Percentiles rank a stretch among this genome's conserved stretches.
These are phyloP conservation scores for Morpho helenor DNA, from an alignment of 2,888 invertebrate genomes.

Conservation along the genomic window DNA sequence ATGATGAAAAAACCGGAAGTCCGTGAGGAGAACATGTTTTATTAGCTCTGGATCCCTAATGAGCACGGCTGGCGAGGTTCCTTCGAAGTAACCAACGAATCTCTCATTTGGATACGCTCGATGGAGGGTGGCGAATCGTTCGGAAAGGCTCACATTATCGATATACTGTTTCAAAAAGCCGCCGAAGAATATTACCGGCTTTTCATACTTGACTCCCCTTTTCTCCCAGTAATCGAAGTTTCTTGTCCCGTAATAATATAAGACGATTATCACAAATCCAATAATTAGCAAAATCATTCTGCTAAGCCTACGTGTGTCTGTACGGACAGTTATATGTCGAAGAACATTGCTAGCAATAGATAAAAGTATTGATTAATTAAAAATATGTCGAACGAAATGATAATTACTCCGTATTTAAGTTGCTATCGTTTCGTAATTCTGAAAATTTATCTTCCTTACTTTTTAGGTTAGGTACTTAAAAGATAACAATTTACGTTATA, in stretches of 20 bases:
- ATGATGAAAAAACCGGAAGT: conserved; percentile 35
- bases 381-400: too few relatives aligned
- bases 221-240: conserved; percentile 23
- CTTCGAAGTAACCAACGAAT: conserved; percentile 36
- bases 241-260: conserved; percentile 21
- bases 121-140: conserved; percentile 30
- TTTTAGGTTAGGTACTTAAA: too few relatives aligned
- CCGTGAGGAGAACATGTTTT: conserved; percentile 34
- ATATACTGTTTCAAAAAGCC: conserved; percentile 18
- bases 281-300: background rate
- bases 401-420: too few relatives aligned
- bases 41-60: conserved; percentile 40
- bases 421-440: too few relatives aligned
- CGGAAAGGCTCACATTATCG: conserved; percentile 22
- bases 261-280: background rate
- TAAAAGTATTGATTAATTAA: too few relatives aligned
- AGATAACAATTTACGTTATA: too few relatives aligned
- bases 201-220: conserved; percentile 18
- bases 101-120: conserved; percentile 35
- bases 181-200: conserved; percentile 18
- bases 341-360: too few relatives aligned
- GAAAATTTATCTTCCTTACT: too few relatives aligned
- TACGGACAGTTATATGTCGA: too few relatives aligned
- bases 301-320: too few relatives aligned
- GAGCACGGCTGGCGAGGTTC: conserved; percentile 29